Conservation (phyloP, 2,888 invertebrate species). For the Diarsia rubi region DNA sequence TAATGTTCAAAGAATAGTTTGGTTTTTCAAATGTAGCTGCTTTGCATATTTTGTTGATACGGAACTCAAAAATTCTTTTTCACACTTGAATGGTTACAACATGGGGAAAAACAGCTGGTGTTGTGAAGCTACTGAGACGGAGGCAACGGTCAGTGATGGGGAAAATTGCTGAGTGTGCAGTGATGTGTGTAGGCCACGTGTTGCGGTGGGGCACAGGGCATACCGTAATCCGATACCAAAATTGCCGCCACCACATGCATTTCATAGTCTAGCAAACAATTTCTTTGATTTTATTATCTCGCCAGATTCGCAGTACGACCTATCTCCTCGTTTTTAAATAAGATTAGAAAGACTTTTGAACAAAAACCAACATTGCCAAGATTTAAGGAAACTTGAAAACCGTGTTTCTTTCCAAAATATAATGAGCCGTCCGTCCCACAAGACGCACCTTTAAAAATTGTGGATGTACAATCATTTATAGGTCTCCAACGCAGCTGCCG, state of each 20-base stretch:
- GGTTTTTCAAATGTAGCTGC: not conserved
- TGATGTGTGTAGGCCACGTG: constrained; percentile 84
- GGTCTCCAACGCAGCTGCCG: constrained; percentile 89
- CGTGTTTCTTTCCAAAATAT: constrained; percentile 46
- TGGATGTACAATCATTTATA: constrained; percentile 87
- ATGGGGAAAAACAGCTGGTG: constrained; percentile 71
- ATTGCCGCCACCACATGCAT: constrained; percentile 72
- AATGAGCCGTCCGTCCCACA: constrained; percentile 73
- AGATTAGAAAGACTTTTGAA: not conserved
- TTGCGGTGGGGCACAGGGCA: constrained; percentile 71
- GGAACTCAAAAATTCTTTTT: constrained; percentile 22
- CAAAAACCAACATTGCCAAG: constrained; percentile 21
- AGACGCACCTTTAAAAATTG: constrained; percentile 81
- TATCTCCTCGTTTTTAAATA: not conserved
- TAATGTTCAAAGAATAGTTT: not conserved
- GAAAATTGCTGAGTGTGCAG: constrained; percentile 82
- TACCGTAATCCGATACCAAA: constrained; percentile 76
- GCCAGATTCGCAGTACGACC: not conserved
- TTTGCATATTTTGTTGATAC: constrained; percentile 2
- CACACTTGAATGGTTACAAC: constrained; percentile 45
- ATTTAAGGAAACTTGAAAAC: constrained; percentile 20
- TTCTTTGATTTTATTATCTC: constrained; percentile 34
- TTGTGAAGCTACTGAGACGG: constrained; percentile 77
- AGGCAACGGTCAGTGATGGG: constrained; percentile 79
- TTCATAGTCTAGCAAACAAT: constrained; percentile 68